A percentile compares a stretch with the other conserved stretches of the same genome.
Evolutionary conservation across 2,113 vertebrate species (phyloP).

Genomic region (Eonycteris spelaea): DNA sequence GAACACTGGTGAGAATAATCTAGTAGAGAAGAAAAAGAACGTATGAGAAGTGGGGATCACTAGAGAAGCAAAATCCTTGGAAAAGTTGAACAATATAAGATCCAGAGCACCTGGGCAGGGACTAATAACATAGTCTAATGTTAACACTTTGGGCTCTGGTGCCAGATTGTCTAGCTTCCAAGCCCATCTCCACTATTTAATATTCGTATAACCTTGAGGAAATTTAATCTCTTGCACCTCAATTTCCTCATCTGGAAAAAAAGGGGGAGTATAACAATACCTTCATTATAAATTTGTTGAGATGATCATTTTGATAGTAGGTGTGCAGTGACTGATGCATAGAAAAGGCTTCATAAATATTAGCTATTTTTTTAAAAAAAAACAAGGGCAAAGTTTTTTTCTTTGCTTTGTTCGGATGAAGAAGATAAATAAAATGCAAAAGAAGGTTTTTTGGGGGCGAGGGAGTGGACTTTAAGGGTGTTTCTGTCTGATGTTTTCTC

Average conservation of each 20-base stretch:
- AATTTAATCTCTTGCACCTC: not conserved
- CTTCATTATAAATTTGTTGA: not conserved
- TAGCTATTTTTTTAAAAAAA: not conserved
- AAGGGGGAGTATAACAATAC: not conserved
- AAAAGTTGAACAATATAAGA: not conserved
- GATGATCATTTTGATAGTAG: not conserved
- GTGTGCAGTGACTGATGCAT: not conserved
- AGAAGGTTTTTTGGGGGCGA: not conserved
- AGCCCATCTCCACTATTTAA: not conserved
- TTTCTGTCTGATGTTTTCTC: not conserved
- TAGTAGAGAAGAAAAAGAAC: not conserved
- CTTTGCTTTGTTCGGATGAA: not conserved
- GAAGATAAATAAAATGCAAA: not conserved
- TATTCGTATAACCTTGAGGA: not conserved
- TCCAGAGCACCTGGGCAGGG: rapidly evolving
- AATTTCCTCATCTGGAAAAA: not conserved
- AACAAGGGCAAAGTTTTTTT: not conserved
- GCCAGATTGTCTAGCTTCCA: not conserved
- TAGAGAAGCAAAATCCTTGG: not conserved
- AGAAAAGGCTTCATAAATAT: not conserved
- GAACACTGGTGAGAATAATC: not conserved
- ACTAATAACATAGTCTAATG: not conserved
- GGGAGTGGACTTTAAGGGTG: not conserved
- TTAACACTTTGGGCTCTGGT: not conserved
- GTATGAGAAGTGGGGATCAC: not conserved